Conservation (phyloP, 2,888 invertebrate species). For the Tetrapedia diversipes region DNA sequence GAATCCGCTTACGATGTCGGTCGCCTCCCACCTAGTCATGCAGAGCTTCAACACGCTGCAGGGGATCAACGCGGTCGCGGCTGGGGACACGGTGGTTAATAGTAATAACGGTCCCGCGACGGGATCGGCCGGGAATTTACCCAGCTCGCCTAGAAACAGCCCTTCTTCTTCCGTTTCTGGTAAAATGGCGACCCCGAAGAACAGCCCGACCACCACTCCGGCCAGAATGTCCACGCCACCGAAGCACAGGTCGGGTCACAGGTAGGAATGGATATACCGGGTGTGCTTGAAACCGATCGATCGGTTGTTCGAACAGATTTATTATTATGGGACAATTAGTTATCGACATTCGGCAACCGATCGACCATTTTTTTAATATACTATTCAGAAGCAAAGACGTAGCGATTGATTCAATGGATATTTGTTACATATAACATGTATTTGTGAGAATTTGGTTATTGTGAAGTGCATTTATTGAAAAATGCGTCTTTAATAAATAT, state of each 20-base stretch:
- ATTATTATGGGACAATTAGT: too few species aligned
- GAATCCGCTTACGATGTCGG: constrained; percentile 73
- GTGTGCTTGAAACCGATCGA: too few species aligned
- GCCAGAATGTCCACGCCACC: constrained; percentile 45
- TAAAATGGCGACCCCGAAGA: constrained; percentile 29
- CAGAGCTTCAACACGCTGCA: constrained; percentile 77
- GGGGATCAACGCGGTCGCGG: constrained; percentile 61
- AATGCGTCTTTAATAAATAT: too few species aligned
- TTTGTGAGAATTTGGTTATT: too few species aligned
- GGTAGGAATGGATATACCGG: too few species aligned
- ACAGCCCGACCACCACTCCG: constrained; percentile 40
- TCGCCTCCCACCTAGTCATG: constrained; percentile 76
- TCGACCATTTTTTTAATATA: too few species aligned
- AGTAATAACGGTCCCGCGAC: neutral
- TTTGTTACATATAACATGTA: too few species aligned
- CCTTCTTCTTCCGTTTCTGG: constrained; percentile 31
- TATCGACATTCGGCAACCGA: too few species aligned
- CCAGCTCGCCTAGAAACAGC: constrained; percentile 26
- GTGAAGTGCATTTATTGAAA: too few species aligned
- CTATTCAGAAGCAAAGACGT: too few species aligned
- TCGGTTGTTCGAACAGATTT: too few species aligned
- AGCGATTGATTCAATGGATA: too few species aligned
- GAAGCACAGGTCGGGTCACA: constrained; percentile 12
- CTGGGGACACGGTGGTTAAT: neutral
- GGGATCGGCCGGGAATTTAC: neutral